Conservation (phyloP, 1,140 invertebrate genomes). For the Bombus impatiens region DNA sequence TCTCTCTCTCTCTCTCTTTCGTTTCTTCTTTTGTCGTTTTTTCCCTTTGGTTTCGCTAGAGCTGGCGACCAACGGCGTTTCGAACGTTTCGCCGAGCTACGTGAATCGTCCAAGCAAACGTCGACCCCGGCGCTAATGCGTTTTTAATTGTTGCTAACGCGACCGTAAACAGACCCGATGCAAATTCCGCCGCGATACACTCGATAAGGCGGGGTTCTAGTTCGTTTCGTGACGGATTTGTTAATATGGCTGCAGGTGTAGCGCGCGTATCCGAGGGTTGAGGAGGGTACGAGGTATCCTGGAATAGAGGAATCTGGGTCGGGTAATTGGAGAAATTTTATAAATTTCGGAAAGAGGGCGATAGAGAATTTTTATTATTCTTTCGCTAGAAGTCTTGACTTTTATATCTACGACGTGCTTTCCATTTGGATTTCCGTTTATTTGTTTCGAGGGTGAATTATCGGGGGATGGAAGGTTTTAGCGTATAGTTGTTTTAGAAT, state of each 20-base stretch:
- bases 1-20: not conserved
- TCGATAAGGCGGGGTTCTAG: not conserved
- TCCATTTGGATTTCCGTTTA: not conserved
- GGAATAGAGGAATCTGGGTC: too few relatives aligned
- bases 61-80: not conserved
- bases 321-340: not conserved
- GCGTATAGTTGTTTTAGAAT: too few relatives aligned
- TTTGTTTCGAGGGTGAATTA: not conserved
- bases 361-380: not conserved
- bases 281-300: not conserved
- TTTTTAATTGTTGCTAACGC: constrained; percentile 51
- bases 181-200: not conserved
- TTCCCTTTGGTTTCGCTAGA: not conserved
- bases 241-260: not conserved
- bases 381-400: not conserved
- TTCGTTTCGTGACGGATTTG: not conserved
- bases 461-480: too few relatives aligned
- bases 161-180: constrained; percentile 8
- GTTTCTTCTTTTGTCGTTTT: not conserved
- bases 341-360: not conserved
- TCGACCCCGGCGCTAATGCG: constrained; percentile 44
- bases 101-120: constrained; percentile 3
- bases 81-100: not conserved
- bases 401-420: not conserved
- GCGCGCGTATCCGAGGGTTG: not conserved